phyloP scores from a whole-genome alignment of 2,797 vertebrate species.

The Chaenodraco wilsoni region DNA sequence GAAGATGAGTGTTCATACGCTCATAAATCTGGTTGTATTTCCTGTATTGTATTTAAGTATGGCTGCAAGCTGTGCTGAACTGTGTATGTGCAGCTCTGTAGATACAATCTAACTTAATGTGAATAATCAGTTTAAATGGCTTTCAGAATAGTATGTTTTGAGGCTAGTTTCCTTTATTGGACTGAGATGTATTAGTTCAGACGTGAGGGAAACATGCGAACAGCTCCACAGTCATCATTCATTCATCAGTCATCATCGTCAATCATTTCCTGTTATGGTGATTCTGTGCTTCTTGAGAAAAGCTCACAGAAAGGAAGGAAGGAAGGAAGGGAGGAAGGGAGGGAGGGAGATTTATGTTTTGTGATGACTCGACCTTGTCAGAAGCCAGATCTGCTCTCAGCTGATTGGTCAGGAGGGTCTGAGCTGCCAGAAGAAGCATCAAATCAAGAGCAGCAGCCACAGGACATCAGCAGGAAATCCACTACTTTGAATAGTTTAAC shows the following conservation, averaged over 20 bases:
- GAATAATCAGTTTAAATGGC: not conserved
- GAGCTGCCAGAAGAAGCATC: too few species aligned
- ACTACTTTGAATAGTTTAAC: too few species aligned
- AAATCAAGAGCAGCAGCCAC: too few species aligned
- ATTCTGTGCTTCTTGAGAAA: not conserved
- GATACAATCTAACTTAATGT: not conserved
- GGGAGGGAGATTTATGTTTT: not conserved
- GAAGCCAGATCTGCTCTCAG: not conserved
- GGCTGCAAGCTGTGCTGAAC: not conserved
- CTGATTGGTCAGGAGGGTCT: too few species aligned
- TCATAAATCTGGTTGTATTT: not conserved
- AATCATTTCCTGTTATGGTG: not conserved
- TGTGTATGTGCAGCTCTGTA: not conserved
- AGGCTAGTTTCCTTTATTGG: not conserved
- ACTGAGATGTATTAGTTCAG: not conserved
- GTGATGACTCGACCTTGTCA: conserved; percentile 12
- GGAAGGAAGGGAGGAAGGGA: not conserved
- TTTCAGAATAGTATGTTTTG: not conserved
- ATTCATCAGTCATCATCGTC: too few species aligned
- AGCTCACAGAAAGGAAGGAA: not conserved
- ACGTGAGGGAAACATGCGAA: not conserved
- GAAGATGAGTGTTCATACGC: not conserved
- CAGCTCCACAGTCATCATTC: not conserved
- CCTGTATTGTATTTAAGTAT: not conserved
- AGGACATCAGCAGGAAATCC: too few species aligned